These are phyloP conservation scores for Dynastes grantii DNA, from an alignment of 2,888 invertebrate genomes.

Conservation along the genomic window DNA sequence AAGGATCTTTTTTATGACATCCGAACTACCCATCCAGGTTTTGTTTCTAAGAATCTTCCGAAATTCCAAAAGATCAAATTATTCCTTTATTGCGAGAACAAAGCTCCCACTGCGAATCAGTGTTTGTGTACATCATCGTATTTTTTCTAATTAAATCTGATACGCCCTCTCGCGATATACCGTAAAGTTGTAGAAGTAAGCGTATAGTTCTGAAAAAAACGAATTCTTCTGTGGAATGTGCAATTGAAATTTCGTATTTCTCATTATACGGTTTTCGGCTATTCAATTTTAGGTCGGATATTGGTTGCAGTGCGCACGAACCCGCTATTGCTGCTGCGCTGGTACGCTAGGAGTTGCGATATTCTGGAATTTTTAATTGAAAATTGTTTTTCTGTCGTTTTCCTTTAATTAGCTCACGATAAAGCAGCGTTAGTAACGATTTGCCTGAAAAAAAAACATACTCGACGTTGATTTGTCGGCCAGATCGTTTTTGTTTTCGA, in stretches of 20 bases:
- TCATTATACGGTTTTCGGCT: constrained; percentile 1
- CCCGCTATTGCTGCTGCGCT: neutral
- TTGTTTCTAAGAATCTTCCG: too few relatives aligned
- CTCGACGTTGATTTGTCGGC: constrained; percentile 10
- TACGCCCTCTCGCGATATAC: neutral
- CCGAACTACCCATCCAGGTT: too few relatives aligned
- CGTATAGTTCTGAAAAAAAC: constrained; percentile 6
- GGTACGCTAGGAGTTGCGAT: constrained; percentile 19
- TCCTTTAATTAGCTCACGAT: constrained; percentile 22
- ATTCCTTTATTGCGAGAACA: too few relatives aligned
- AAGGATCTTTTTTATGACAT: too few relatives aligned
- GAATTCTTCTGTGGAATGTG: constrained; percentile 3
- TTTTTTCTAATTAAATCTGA: constrained; percentile 1
- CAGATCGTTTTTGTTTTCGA: constrained; percentile 18
- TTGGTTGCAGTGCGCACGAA: neutral
- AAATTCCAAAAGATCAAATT: too few relatives aligned
- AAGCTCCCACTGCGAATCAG: too few relatives aligned
- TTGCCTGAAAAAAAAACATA: constrained; percentile 6
- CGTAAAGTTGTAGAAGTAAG: neutral
- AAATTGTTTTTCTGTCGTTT: constrained; percentile 33
- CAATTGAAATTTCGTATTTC: constrained; percentile 3
- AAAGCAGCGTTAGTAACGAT: constrained; percentile 4
- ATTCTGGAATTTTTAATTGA: constrained; percentile 39
- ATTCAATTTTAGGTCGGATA: neutral
- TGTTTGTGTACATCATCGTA: too few relatives aligned